Conservation (phyloP, 2,888 invertebrate genomes). For the Agrypnus murinus region DNA sequence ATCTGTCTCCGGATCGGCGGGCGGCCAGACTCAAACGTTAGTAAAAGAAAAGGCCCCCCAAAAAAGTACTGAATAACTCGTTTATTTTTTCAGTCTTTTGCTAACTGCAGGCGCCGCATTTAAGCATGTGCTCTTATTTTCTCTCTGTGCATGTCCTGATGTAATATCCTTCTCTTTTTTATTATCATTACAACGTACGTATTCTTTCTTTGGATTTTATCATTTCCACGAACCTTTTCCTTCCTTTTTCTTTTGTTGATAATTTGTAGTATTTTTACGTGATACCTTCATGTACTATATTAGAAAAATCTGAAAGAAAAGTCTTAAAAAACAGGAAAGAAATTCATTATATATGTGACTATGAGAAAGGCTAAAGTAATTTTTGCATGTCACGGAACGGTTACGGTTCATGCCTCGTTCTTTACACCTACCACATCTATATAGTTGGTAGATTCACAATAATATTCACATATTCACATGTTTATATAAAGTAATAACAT, state of each 20-base stretch:
- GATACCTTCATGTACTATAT: no score
- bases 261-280: no score
- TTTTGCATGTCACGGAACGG: slow-evolving; percentile 31
- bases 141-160: no score
- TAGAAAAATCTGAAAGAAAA: no score
- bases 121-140: slow-evolving; percentile 28
- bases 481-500: slow-evolving; percentile 53
- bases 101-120: slow-evolving; percentile 48
- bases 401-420: slow-evolving; percentile 45
- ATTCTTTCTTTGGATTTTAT: no score
- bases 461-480: slow-evolving; percentile 49
- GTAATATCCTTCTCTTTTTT: no score
- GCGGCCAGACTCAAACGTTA: slow-evolving; percentile 53
- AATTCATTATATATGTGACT: no score
- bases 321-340: no score
- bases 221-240: no score
- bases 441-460: slow-evolving; percentile 33
- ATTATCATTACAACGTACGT: neutral
- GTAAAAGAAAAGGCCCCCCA: slow-evolving; percentile 39
- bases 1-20: slow-evolving; percentile 50
- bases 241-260: no score
- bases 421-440: neutral
- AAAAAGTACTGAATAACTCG: slow-evolving; percentile 46
- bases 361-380: no score
- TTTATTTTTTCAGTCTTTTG: slow-evolving; percentile 46